These are phyloP conservation scores for Aythya fuligula DNA, from an alignment of 2,797 vertebrate species.

Conservation along the genomic window DNA sequence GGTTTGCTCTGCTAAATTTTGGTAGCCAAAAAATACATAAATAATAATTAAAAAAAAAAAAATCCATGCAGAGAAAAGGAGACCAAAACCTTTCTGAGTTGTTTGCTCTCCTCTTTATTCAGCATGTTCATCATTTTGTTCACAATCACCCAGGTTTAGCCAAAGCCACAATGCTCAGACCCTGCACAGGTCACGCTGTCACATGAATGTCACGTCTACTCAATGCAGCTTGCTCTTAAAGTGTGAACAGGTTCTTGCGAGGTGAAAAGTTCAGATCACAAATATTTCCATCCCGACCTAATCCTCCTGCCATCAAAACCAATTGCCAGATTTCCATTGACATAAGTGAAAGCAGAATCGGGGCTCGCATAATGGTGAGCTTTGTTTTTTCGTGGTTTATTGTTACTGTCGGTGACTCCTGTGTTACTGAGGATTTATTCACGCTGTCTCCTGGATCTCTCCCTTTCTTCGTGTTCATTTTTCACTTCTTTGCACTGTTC, in stretches of 20 bases:
- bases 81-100: not conserved
- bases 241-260: not conserved
- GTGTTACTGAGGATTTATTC: slow-evolving; percentile 8
- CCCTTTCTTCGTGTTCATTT: not conserved
- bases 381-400: not conserved
- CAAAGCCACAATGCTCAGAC: not conserved
- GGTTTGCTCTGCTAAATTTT: rapidly evolving
- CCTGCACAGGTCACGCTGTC: not conserved
- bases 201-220: rapidly evolving
- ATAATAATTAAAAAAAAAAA: not conserved
- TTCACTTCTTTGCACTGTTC: not conserved
- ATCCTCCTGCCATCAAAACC: not conserved
- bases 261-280: slow-evolving; percentile 7
- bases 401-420: not conserved
- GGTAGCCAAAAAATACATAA: not conserved
- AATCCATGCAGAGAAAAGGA: not conserved
- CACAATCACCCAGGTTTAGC: rapidly evolving
- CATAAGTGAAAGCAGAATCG: not conserved
- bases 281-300: not conserved
- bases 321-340: not conserved
- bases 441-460: not conserved
- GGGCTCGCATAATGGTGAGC: not conserved
- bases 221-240: rapidly evolving
- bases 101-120: not conserved
- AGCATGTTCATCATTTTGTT: rapidly evolving